Evolutionary conservation across 2,888 invertebrate species (phyloP).

Genomic region (Esperia sulphurella): DNA sequence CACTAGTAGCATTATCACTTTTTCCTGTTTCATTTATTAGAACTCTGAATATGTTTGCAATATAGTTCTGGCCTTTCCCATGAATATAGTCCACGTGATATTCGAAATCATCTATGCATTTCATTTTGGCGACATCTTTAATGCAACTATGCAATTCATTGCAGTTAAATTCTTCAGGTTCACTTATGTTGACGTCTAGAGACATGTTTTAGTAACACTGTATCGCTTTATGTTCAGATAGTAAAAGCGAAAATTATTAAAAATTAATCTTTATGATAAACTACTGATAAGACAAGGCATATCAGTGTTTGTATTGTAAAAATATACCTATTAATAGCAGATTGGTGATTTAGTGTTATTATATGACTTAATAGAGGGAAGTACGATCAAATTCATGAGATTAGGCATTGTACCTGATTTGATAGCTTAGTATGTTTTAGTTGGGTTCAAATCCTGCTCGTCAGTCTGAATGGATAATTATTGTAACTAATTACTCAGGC

Average conservation of each 20-base stretch:
- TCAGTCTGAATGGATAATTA: too few relatives aligned
- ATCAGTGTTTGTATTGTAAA: background rate
- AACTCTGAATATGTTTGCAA: slow-evolving; percentile 63
- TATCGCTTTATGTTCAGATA: background rate
- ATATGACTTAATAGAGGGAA: too few relatives aligned
- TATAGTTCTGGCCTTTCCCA: slow-evolving; percentile 53
- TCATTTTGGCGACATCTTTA: slow-evolving; percentile 39
- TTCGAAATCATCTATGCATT: slow-evolving; percentile 45
- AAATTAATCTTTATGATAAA: slow-evolving; percentile 27
- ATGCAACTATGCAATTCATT: slow-evolving; percentile 53
- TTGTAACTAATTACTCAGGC: too few relatives aligned
- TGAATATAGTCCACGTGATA: slow-evolving; percentile 60
- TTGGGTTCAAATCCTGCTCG: too few relatives aligned
- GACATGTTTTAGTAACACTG: slow-evolving; percentile 46
- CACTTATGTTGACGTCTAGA: slow-evolving; percentile 67
- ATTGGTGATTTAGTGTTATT: too few relatives aligned
- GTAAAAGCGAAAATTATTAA: slow-evolving; percentile 4
- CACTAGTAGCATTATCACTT: slow-evolving; percentile 32
- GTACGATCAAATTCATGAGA: too few relatives aligned
- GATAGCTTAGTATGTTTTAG: too few relatives aligned
- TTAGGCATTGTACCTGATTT: too few relatives aligned
- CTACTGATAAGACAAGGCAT: background rate
- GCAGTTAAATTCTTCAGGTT: slow-evolving; percentile 64
- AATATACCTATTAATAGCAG: too few relatives aligned
- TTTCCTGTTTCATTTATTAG: slow-evolving; percentile 40